Percentiles rank a stretch among this genome's conserved stretches.
phyloP scores from a whole-genome alignment of 2,888 invertebrate species.

The Megaustenia siamemsis region DNA sequence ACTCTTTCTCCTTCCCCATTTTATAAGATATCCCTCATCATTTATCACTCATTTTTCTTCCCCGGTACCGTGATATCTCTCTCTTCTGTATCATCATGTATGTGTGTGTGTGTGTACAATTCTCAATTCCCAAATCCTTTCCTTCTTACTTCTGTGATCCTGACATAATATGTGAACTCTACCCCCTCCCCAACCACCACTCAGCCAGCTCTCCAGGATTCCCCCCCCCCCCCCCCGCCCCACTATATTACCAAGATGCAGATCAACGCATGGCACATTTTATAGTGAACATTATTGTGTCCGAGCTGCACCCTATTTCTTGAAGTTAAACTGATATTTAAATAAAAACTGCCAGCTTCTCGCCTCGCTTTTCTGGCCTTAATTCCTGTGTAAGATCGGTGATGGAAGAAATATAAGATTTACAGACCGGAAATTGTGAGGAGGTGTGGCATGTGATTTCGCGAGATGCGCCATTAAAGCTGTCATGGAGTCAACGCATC shows the following conservation, averaged over 20 bases:
- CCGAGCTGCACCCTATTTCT: too few species aligned
- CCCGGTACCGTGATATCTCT: background rate
- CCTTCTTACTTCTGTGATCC: too few species aligned
- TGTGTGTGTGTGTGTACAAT: background rate
- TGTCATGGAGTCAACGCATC: background rate
- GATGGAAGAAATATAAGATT: background rate
- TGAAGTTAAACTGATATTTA: too few species aligned
- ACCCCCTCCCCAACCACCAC: too few species aligned
- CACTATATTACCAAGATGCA: too few species aligned
- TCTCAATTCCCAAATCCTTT: too few species aligned
- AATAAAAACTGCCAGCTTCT: too few species aligned
- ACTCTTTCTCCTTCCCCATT: background rate
- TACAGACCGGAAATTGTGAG: slow-evolving; percentile 15
- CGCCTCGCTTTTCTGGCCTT: background rate
- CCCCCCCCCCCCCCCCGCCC: too few species aligned
- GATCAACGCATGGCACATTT: too few species aligned
- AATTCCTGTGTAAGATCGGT: background rate
- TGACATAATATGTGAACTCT: too few species aligned
- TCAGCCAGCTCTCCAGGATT: too few species aligned
- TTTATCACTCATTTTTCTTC: background rate
- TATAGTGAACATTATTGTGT: too few species aligned
- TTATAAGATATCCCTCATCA: background rate
- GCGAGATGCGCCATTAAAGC: background rate
- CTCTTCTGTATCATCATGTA: background rate
- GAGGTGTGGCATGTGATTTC: slow-evolving; percentile 8